A percentile compares a stretch with the other conserved stretches of the same genome.
These are phyloP conservation scores for Galagoides demidoff DNA, from an alignment of 2,797 vertebrate genomes.

Conservation along the genomic window DNA sequence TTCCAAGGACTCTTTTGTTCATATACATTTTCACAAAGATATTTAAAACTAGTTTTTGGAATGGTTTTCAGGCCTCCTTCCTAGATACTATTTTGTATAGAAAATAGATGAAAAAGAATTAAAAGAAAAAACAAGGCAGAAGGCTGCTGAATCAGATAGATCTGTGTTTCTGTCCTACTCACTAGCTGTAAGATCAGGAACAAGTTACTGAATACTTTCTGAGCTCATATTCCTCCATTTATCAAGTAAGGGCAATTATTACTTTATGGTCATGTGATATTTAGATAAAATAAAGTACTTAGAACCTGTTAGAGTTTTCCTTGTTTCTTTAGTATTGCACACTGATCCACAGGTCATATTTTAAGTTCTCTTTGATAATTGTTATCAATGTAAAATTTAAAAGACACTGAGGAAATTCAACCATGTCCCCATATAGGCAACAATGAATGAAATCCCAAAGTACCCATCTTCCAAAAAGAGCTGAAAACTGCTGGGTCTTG, in stretches of 20 bases:
- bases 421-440: not conserved
- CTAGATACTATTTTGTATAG: not conserved
- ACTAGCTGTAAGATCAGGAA: not conserved
- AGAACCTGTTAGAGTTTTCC: not conserved
- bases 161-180: not conserved
- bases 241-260: not conserved
- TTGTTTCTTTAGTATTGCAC: not conserved
- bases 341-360: not conserved
- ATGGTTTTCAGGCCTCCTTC: not conserved
- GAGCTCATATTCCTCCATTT: not conserved
- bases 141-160: not conserved
- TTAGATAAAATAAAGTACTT: not conserved
- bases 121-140: not conserved
- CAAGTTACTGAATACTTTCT: not conserved
- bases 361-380: conserved; percentile 6
- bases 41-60: not conserved
- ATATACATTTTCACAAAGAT: not conserved
- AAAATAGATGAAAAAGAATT: not conserved
- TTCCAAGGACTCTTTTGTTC: not conserved
- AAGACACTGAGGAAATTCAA: not conserved
- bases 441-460: not conserved
- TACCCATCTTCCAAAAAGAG: not conserved
- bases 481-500: not conserved
- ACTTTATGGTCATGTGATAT: not conserved
- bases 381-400: not conserved